Evolutionary conservation across 2,113 vertebrate species (phyloP).

Genomic region (Anolis sagrei): DNA sequence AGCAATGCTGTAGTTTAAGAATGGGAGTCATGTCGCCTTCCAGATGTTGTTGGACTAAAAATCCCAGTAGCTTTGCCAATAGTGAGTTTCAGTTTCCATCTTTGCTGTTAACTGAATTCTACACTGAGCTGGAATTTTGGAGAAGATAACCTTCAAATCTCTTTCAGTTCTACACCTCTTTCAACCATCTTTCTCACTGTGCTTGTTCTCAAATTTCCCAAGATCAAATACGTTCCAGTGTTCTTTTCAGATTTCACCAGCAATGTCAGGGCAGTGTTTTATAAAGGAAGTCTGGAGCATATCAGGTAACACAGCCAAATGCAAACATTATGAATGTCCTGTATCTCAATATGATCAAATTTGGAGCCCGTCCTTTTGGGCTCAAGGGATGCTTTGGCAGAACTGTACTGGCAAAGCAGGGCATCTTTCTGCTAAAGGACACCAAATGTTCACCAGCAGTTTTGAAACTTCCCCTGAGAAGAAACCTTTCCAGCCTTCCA

Average conservation of each 20-base stretch:
- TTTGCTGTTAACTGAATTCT: too few relatives aligned
- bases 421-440: slow-evolving; percentile 68
- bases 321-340: slow-evolving; percentile 56
- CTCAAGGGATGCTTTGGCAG: slow-evolving; percentile 72
- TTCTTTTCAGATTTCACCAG: neutral
- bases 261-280: slow-evolving; percentile 2
- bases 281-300: slow-evolving; percentile 3
- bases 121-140: neutral
- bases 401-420: slow-evolving; percentile 65
- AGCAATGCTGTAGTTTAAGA: neutral
- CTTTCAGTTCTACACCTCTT: neutral
- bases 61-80: too few relatives aligned
- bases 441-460: slow-evolving; percentile 74
- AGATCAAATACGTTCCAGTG: neutral
- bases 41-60: too few relatives aligned
- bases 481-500: slow-evolving; percentile 75
- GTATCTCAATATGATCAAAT: slow-evolving; percentile 63
- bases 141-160: neutral
- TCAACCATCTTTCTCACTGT: neutral
- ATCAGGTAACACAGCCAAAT: slow-evolving; percentile 13
- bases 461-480: slow-evolving; percentile 64
- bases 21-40: neutral
- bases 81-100: too few relatives aligned
- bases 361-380: slow-evolving; percentile 63
- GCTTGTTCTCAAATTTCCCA: neutral